Evolutionary conservation across 2,797 vertebrate genomes (phyloP).

Genomic region (Gymnothorax reevesii): DNA sequence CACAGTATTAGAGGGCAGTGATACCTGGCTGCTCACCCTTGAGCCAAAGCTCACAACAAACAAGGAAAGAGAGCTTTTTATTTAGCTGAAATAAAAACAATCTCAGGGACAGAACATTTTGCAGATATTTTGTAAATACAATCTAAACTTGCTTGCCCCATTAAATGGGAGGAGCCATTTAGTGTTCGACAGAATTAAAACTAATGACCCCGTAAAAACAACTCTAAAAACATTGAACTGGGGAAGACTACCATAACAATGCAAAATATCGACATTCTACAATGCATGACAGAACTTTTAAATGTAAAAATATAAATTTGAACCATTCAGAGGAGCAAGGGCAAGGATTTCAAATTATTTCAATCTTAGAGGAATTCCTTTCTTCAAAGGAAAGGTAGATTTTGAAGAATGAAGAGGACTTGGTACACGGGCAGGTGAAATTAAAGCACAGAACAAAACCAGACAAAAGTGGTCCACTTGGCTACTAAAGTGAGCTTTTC

Average conservation of each 20-base stretch:
- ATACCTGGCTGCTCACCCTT: no score
- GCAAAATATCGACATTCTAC: neutral
- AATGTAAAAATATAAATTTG: neutral
- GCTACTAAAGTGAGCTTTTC: neutral
- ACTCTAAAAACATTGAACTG: neutral
- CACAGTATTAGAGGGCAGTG: no score
- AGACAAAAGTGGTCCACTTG: neutral
- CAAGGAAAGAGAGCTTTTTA: neutral
- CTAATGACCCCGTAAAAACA: neutral
- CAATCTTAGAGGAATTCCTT: neutral
- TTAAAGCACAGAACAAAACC: neutral
- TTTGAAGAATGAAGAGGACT: neutral
- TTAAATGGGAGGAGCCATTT: neutral
- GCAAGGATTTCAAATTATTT: constrained; percentile 2
- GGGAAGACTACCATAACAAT: neutral
- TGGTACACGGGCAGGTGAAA: neutral
- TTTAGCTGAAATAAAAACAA: neutral
- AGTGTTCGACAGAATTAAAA: neutral
- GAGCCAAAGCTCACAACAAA: neutral
- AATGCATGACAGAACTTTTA: neutral
- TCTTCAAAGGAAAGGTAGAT: neutral
- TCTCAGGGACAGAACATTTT: neutral
- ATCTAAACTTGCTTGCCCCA: neutral
- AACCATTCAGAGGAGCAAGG: neutral
- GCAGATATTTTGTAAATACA: neutral